phyloP scores from a whole-genome alignment of 2,888 invertebrate species.

The Lasioglossum marginatum region DNA sequence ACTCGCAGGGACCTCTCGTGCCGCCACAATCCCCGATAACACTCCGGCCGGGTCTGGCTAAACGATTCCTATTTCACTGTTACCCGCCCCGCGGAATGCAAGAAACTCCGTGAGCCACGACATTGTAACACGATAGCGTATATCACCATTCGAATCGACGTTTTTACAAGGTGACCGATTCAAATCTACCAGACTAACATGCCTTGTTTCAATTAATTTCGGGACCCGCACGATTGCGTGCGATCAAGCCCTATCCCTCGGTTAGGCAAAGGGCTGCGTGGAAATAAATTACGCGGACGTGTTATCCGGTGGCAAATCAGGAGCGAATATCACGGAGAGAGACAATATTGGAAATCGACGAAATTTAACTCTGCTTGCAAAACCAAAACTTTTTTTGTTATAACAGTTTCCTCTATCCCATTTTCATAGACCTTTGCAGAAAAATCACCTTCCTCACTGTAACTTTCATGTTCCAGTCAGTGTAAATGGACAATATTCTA shows the following conservation, averaged over 20 bases:
- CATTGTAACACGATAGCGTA: neutral
- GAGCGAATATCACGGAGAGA: neutral
- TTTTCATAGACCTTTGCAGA: neutral
- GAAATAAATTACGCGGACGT: constrained; percentile 29
- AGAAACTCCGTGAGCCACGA: neutral
- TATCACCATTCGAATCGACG: constrained; percentile 40
- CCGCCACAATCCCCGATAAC: neutral
- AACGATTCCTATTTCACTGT: constrained; percentile 18
- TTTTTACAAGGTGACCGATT: constrained; percentile 34
- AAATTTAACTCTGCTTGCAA: neutral
- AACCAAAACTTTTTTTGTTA: neutral
- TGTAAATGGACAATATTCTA: too few species aligned
- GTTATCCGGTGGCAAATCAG: constrained; percentile 5
- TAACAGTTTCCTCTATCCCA: neutral
- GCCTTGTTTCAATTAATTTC: constrained; percentile 47
- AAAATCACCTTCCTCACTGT: neutral
- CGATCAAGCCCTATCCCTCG: neutral
- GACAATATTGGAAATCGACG: neutral
- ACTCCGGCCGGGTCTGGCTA: constrained; percentile 9
- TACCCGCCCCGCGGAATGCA: neutral
- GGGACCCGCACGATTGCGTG: constrained; percentile 31
- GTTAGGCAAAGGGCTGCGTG: neutral
- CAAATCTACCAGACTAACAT: constrained; percentile 32
- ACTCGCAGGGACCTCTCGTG: constrained; percentile 2
- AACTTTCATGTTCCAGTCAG: neutral